Evolutionary conservation across 2,113 vertebrate species (phyloP).

Genomic region (Oncorhynchus gorbuscha): DNA sequence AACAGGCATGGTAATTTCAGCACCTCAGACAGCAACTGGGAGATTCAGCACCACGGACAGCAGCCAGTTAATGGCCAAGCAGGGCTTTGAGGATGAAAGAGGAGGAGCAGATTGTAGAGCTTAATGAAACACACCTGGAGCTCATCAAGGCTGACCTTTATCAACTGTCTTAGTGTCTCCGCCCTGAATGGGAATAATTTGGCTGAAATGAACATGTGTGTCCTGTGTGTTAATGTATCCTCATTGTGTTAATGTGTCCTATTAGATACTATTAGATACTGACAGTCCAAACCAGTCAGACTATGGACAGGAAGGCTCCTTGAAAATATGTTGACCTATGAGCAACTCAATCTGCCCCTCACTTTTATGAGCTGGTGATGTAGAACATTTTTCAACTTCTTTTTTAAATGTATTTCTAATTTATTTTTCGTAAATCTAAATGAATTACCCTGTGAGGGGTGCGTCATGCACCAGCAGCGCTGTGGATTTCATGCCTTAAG

Average conservation of each 20-base stretch:
- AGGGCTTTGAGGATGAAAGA: constrained; percentile 34
- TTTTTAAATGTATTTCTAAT: constrained; percentile 37
- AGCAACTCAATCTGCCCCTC: no score
- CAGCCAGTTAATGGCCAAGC: constrained; percentile 12
- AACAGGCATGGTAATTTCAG: background rate
- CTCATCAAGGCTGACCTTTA: constrained; percentile 42
- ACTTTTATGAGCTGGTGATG: no score
- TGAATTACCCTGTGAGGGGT: constrained; percentile 45
- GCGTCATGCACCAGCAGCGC: constrained; percentile 40
- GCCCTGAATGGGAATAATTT: constrained; percentile 1
- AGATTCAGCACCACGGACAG: constrained; percentile 13
- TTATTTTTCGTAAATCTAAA: constrained; percentile 52
- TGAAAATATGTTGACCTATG: no score
- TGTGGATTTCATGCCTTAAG: constrained; percentile 44
- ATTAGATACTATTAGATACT: no score
- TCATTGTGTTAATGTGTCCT: background rate
- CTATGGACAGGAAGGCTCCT: no score
- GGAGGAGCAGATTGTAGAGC: constrained; percentile 16
- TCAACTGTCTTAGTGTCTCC: constrained; percentile 48
- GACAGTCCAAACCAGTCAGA: no score
- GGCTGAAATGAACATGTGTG: background rate
- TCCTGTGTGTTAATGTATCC: background rate
- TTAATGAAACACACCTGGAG: constrained; percentile 53
- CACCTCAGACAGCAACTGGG: background rate
- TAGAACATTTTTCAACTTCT: constrained; percentile 3